Base-by-base conservation (phyloP, 2,113 vertebrate species). In the Stictonetta naevosa region DNA sequence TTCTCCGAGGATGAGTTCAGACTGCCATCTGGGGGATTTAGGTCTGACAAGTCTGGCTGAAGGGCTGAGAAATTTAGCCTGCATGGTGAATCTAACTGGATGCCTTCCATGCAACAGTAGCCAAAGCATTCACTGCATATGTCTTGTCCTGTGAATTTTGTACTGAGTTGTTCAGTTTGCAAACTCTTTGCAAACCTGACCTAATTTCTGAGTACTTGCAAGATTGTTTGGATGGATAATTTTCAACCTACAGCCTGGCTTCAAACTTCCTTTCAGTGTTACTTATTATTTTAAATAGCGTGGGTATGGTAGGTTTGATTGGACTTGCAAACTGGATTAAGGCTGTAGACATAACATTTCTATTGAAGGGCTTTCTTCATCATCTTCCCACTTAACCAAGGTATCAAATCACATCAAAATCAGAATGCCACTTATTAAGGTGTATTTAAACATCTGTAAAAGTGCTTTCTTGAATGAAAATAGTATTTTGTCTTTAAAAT, bases 11-110 rank as follows among this genome's bases (percentile, higher is more conserved):
- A 86, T 78, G 90, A 87, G 77, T 90, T 93, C 80, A 89, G 88
- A 89, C 36, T 96, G 90, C 88, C 78, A 71, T 78, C 91, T 97
- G 87, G 73, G 91, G 92, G 73, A 94, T 80, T 86, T 48, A 53
- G 48, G 34, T 40, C 62, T 76, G 52, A 69, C n/a, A 85, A 64
- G 75, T 63, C 67, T 62, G 42, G 11, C 58, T 73, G 48, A 94
- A 93, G 74, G 38, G 36, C 59, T 81, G 66, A 87, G 58, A 67
- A 90, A 87, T 76, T 72, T 36, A 88, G 34, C 31, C 52, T 71
- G 5, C 2, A 0, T 52, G 3, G 21, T 53, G 22, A 34, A 62
- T 76, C 44, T 59, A 81, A 73, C 36, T 23, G 40, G 42, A 56
- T 56, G 42, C 33, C 12, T 85, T 95, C 25, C 56, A 50, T 44